Evolutionary conservation across 2,888 invertebrate genomes (phyloP), one percentile per base, ranked within the genome.

Genomic region (Schrankia costaestrigalis): DNA sequence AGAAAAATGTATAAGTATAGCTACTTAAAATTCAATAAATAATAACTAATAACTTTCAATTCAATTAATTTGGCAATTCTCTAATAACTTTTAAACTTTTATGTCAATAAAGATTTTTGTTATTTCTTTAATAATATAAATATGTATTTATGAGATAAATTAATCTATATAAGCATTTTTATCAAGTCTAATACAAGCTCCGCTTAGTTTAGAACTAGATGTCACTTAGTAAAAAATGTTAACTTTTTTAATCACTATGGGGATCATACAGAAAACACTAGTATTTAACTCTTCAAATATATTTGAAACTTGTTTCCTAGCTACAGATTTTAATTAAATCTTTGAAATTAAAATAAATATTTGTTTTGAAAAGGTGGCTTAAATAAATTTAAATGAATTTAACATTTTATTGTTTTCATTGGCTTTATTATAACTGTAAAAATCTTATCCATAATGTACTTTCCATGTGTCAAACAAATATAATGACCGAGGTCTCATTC

Each of bases 341-440:
- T 10, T 40, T 27, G 15, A 34, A 40, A n/a, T n/a, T n/a, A n/a
- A n/a, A n/a, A 23, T 32, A 18, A 38, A 43, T 41, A 26, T 19
- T 25, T 26, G 28, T 38, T 34, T 33, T 40, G 10, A 24, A n/a
- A 15, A 28, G 28, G 13, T 18, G 12, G 34, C 31, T 33, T 41
- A 46, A 37, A 37, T 36, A 38, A 29, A 49, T 23, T 46, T 43
- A 49, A 56, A 53, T 46, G 41, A 53, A 47, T 50, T 36, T 47
- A 45, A 43, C 44, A 47, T 46, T 6, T 32, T 53, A 33, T 51
- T 38, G 56, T 62, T 65, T 69, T 53, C 50, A 69, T 45, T 56
- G 52, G 63, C 78, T 85, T 84, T 81, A 83, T 86, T 84, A 72
- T 77, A 83, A 85, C 82, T 78, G 81, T 84, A 84, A 82, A 85